A percentile compares a stretch with the other conserved stretches of the same genome.
These are phyloP conservation scores for Oryzaephilus surinamensis DNA, from an alignment of 1,140 invertebrate species.

Conservation along the genomic window DNA sequence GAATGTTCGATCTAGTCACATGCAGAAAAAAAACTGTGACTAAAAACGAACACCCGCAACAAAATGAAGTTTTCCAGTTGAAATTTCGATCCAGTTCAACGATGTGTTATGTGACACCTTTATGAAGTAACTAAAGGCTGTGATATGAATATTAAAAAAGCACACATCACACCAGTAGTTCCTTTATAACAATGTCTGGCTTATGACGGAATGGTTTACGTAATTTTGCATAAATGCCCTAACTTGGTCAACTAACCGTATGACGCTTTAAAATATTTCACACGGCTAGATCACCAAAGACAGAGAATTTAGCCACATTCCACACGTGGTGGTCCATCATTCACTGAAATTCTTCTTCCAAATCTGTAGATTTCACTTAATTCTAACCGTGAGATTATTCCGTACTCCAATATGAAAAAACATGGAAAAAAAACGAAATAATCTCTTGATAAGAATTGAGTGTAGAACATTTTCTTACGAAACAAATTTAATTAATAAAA, in stretches of 20 bases:
- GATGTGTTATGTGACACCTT: slow-evolving; percentile 5
- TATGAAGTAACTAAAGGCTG: slow-evolving; percentile 36
- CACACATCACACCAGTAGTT: slow-evolving; percentile 34
- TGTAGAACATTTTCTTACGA: too few relatives aligned
- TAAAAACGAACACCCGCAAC: slow-evolving; percentile 31
- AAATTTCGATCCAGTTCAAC: slow-evolving; percentile 1
- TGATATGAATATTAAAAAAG: slow-evolving; percentile 31
- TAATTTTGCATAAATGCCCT: slow-evolving; percentile 3
- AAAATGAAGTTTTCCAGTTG: slow-evolving; percentile 15
- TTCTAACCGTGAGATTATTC: slow-evolving; percentile 20
- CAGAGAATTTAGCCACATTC: slow-evolving; percentile 5
- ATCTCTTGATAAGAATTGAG: not conserved
- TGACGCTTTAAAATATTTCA: slow-evolving; percentile 25
- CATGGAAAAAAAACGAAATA: too few relatives aligned
- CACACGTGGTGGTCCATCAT: not conserved
- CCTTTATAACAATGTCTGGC: slow-evolving; percentile 17
- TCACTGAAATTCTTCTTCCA: not conserved
- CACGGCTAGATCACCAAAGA: slow-evolving; percentile 39
- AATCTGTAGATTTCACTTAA: too few relatives aligned
- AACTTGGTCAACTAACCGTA: slow-evolving; percentile 28
- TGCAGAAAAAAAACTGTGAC: slow-evolving; percentile 27
- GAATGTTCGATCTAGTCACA: slow-evolving; percentile 39
- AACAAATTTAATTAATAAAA: too few relatives aligned
- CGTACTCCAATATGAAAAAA: too few relatives aligned
- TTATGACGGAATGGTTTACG: not conserved